These are phyloP conservation scores for Temnothorax unifasciatus DNA, from an alignment of 2,888 invertebrate genomes.

Conservation along the genomic window DNA sequence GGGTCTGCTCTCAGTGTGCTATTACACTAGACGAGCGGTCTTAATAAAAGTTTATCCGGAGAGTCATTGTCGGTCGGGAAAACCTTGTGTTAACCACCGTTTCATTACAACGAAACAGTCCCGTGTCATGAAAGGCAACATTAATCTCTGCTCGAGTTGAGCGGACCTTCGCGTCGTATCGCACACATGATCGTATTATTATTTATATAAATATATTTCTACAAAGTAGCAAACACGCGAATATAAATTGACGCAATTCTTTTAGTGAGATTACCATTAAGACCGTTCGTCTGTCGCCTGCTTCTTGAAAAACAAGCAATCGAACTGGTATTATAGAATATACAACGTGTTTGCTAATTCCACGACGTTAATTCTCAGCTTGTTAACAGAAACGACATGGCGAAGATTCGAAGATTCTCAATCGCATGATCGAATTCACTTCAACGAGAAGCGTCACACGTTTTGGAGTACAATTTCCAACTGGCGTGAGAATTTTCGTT, in stretches of 20 bases:
- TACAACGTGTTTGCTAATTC: neutral
- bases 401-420: neutral
- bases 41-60: slow-evolving; percentile 60
- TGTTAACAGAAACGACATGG: neutral
- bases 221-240: neutral
- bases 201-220: slow-evolving; percentile 27
- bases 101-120: slow-evolving; percentile 57
- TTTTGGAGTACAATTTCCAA: too few relatives aligned
- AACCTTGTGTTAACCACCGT: slow-evolving; percentile 59
- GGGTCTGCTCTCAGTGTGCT: slow-evolving; percentile 65
- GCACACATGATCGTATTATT: neutral
- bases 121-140: slow-evolving; percentile 51
- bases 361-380: neutral
- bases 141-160: slow-evolving; percentile 41
- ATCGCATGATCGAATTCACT: neutral
- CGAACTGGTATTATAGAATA: neutral
- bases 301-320: neutral
- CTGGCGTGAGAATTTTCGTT: neutral
- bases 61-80: slow-evolving; percentile 53
- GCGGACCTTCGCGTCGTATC: neutral
- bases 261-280: neutral
- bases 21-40: slow-evolving; percentile 63
- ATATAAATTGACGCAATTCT: neutral
- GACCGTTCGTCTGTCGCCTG: too few relatives aligned
- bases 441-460: neutral